Conservation (phyloP, 2,797 vertebrate genomes). For the Poeciliopsis turneri region DNA sequence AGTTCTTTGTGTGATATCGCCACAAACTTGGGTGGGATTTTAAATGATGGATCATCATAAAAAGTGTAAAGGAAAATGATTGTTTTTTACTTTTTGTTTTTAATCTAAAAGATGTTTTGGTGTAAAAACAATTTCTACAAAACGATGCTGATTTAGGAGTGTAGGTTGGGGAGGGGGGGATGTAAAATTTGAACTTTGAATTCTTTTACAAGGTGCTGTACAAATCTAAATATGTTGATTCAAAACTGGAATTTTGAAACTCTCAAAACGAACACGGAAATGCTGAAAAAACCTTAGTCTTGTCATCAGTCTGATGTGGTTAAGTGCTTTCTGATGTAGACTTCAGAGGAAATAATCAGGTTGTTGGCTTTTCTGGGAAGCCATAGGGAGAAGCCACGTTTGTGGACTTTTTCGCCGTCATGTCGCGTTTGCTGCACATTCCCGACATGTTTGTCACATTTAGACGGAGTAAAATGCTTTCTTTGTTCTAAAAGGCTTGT, state of each 20-base stretch:
- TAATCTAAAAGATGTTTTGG: neutral
- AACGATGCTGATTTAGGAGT: neutral
- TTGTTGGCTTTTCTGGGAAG: neutral
- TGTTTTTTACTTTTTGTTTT: neutral
- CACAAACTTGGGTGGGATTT: neutral
- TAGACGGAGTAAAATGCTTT: constrained; percentile 4
- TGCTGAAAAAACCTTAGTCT: neutral
- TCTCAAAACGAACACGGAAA: neutral
- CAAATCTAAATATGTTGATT: neutral
- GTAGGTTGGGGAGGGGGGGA: neutral
- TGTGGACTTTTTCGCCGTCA: neutral
- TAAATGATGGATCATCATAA: neutral
- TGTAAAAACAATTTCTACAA: neutral
- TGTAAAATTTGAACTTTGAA: neutral
- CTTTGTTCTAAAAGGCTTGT: neutral
- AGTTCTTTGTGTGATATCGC: neutral
- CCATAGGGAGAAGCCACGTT: neutral
- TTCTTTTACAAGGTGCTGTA: neutral
- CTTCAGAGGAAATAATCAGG: neutral
- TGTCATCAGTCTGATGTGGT: neutral
- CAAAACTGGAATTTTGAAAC: neutral
- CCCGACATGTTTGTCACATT: constrained; percentile 1
- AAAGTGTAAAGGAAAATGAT: neutral
- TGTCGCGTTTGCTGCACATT: neutral
- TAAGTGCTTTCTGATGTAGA: neutral